Evolutionary conservation across 1,140 invertebrate genomes (phyloP).

Genomic region (Platyscapa corneri): DNA sequence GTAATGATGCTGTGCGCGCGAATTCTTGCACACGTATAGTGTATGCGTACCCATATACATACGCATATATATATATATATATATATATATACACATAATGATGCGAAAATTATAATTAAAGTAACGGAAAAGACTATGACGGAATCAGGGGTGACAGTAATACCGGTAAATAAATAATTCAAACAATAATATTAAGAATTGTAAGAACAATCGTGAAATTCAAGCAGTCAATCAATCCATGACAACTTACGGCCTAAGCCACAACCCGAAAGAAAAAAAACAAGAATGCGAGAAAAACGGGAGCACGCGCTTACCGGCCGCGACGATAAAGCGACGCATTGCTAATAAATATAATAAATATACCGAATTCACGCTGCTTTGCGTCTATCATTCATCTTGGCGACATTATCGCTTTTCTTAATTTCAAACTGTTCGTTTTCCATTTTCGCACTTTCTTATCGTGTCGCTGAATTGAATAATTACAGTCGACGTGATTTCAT

Average conservation of each 20-base stretch:
- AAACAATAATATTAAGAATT: constrained; percentile 44
- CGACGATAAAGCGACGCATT: constrained; percentile 63
- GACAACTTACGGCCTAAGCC: constrained; percentile 68
- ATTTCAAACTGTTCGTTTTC: background rate
- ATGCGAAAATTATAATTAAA: background rate
- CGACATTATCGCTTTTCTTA: background rate
- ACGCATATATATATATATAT: no score
- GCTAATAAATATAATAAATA: constrained; percentile 55
- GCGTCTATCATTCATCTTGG: background rate
- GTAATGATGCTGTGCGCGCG: no score
- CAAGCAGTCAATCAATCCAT: constrained; percentile 61
- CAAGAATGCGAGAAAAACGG: constrained; percentile 56
- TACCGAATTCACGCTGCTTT: constrained; percentile 56
- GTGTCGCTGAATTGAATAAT: no score
- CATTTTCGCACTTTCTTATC: background rate
- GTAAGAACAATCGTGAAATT: constrained; percentile 62
- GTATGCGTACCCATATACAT: no score
- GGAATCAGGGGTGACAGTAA: constrained; percentile 33
- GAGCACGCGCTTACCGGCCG: constrained; percentile 57
- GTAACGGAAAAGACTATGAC: background rate
- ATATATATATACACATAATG: no score
- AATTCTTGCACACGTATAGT: no score
- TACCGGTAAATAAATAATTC: constrained; percentile 42
- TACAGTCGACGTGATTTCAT: background rate
- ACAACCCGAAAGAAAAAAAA: constrained; percentile 68